Conservation (phyloP, 2,113 vertebrate species). For the Notothenia rossii region DNA sequence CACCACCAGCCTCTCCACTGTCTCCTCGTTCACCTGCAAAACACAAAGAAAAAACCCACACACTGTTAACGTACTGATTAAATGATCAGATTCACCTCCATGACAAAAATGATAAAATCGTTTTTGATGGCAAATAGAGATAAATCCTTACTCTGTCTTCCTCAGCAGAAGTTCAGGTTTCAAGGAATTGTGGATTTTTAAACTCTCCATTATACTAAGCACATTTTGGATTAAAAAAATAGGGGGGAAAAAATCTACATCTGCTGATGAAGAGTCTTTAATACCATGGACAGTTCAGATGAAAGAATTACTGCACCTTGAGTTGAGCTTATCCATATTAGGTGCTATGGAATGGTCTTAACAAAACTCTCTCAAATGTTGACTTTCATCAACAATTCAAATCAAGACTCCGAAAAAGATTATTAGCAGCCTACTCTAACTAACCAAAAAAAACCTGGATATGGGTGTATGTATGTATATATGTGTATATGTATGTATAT, state of each 20-base stretch:
- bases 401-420: no score
- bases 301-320: neutral
- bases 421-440: no score
- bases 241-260: neutral
- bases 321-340: no score
- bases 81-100: neutral
- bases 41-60: constrained; percentile 11
- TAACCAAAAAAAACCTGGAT: no score
- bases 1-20: constrained; percentile 95
- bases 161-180: neutral
- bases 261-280: neutral
- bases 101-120: neutral
- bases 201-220: neutral
- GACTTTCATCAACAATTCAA: no score
- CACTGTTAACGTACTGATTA: neutral
- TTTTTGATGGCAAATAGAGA: neutral
- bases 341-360: no score
- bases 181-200: neutral
- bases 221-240: neutral
- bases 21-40: constrained; percentile 95
- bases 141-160: neutral
- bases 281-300: neutral
- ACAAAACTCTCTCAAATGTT: no score
- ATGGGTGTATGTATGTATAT: no score
- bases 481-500: no score